A percentile compares a stretch with the other conserved stretches of the same genome.
These are phyloP conservation scores for Iguana delicatissima DNA, from an alignment of 2,797 vertebrate species.

Conservation along the genomic window DNA sequence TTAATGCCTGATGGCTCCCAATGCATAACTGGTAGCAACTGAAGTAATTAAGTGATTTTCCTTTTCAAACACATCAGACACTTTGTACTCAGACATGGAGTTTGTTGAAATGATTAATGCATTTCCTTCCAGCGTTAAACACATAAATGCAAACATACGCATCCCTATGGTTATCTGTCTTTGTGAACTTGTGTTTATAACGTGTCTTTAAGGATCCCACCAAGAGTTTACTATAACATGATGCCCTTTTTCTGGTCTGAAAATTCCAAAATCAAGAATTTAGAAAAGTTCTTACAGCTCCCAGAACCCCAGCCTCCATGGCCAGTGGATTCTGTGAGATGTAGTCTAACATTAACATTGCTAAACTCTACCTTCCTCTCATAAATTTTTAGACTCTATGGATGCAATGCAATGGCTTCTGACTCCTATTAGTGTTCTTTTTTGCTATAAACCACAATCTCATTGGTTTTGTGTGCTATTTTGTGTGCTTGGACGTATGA, in stretches of 20 bases:
- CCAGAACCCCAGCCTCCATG: no score
- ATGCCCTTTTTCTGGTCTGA: not conserved
- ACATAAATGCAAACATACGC: not conserved
- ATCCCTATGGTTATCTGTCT: not conserved
- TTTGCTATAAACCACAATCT: not conserved
- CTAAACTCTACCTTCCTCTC: constrained; percentile 24
- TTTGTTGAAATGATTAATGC: constrained; percentile 47
- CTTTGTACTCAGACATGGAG: constrained; percentile 29
- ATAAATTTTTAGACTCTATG: constrained; percentile 14
- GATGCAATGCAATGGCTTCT: not conserved
- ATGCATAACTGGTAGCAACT: constrained; percentile 55
- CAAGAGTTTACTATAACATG: not conserved
- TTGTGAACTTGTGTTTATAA: not conserved
- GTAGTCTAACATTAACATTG: no score
- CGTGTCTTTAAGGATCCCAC: not conserved
- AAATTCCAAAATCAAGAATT: no score
- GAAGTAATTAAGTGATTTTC: constrained; percentile 56
- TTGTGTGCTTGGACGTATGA: no score
- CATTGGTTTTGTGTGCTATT: not conserved
- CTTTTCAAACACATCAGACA: constrained; percentile 36
- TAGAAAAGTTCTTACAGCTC: no score
- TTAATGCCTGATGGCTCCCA: constrained; percentile 55
- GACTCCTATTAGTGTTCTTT: not conserved
- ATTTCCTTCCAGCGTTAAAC: constrained; percentile 15
- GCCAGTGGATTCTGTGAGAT: no score